phyloP scores from a whole-genome alignment of 2,797 vertebrate species.

The Parambassis ranga region DNA sequence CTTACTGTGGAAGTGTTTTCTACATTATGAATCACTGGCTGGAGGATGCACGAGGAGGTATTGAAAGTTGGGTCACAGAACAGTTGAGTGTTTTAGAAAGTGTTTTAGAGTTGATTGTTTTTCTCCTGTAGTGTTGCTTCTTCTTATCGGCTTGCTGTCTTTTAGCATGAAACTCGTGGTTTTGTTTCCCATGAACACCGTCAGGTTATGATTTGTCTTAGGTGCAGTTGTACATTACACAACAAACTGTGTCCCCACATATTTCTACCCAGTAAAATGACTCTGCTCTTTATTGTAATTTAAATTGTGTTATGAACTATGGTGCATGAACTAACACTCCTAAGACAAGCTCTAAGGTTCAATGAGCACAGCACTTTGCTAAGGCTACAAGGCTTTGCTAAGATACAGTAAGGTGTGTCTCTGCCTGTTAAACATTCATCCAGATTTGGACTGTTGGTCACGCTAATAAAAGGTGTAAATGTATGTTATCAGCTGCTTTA shows the following conservation, averaged over 20 bases:
- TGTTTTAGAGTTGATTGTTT: not conserved
- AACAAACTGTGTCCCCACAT: not conserved
- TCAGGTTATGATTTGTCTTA: conserved; percentile 10
- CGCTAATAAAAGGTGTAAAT: not conserved
- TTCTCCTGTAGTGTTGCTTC: not conserved
- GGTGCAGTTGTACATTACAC: conserved; percentile 11
- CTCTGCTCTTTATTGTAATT: conserved; percentile 6
- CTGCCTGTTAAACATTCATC: conserved; percentile 35
- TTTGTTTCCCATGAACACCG: conserved; percentile 40
- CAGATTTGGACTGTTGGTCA: not conserved
- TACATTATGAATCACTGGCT: conserved; percentile 8
- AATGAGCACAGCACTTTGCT: conserved; percentile 38
- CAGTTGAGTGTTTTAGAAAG: not conserved
- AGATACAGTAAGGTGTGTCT: conserved; percentile 5
- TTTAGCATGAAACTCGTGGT: not conserved
- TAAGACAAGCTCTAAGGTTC: conserved; percentile 42
- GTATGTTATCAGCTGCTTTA: not conserved
- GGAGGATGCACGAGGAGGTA: not conserved
- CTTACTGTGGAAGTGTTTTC: conserved; percentile 21
- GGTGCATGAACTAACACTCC: no score
- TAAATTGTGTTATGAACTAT: no score
- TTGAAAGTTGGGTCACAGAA: conserved; percentile 5
- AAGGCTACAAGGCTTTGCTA: not conserved
- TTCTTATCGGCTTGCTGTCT: not conserved
- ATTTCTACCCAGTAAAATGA: conserved; percentile 2